Conservation (phyloP, 2,113 vertebrate genomes). For the Nannospalax galili region DNA sequence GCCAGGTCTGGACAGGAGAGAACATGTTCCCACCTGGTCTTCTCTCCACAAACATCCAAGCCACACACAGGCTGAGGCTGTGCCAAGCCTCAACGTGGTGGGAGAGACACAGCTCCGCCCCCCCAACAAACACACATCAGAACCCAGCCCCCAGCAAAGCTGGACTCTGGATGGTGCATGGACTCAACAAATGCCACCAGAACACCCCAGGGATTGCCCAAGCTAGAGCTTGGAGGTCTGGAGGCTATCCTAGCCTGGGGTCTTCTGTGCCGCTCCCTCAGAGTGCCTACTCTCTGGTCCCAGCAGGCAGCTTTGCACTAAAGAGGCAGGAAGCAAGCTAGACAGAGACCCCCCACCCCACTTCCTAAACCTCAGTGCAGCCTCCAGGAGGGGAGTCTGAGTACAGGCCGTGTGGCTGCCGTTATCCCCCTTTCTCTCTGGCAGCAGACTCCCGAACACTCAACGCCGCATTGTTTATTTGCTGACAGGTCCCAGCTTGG, state of each 20-base stretch:
- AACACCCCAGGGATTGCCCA: accelerated
- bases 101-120: background rate
- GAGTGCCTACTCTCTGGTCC: slow-evolving; percentile 12
- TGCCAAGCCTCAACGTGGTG: background rate
- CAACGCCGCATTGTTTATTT: background rate
- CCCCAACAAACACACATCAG: background rate
- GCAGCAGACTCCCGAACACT: background rate
- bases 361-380: slow-evolving; percentile 16
- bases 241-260: accelerated
- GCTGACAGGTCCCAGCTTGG: slow-evolving; percentile 1
- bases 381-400: background rate
- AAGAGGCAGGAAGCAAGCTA: slow-evolving; percentile 50
- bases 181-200: background rate
- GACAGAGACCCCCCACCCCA: background rate
- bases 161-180: background rate
- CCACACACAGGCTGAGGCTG: background rate
- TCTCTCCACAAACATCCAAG: background rate
- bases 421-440: background rate
- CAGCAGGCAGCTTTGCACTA: background rate
- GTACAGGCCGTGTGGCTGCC: accelerated
- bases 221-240: background rate
- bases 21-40: background rate
- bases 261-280: background rate
- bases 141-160: background rate
- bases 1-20: background rate